Base-by-base conservation (phyloP, 1,140 invertebrate genomes). In the Apis cerana region DNA sequence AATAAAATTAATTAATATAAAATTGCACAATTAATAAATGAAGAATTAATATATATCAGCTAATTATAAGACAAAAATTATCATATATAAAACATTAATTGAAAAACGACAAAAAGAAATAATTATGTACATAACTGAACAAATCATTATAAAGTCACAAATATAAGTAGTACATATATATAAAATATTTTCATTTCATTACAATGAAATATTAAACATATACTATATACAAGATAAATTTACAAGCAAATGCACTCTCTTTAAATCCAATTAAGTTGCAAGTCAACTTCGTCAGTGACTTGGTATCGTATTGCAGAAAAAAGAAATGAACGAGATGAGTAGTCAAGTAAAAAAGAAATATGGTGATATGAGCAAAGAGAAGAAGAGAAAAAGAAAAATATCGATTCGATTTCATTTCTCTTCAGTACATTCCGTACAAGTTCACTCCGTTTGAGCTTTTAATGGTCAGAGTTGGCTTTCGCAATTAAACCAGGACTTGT, bases 401-500 rank as follows among this genome's bases (percentile, higher is more conserved):
- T 84, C 82, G 82, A 84, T 76, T 82, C 82, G 79, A 76, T 85
- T 84, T 81, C 70, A 61, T 84, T 88, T 75, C 52, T 82, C 75
- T 59, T 56, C 58, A 58, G 59, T 65, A 50, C 70, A 43, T 27
- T 10, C 9, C 62, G 75, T 84, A 79, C 33, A 70, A 69, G 65
- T 56, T 61, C 61, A n/a, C 33, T 74, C 65, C 61, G 75, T 76
- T 87, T 75, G 75, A 87, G 85, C 86, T 85, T 88, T 88, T 85
- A 88, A 88, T 88, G 80, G 75, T n/a, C 83, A 79, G 68, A 84
- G 70, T 75, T 65, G 84, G 85, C 89, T 89, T 85, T 84, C 83
- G 89, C 90, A 91, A 92, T 92, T 92, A 92, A 91, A 88, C 88
- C 15, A 76, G 62, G 70, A 81, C 85, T 83, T 74, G n/a, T 84